These are phyloP conservation scores for Sicus ferrugineus DNA, from an alignment of 2,888 invertebrate species.

Conservation along the genomic window DNA sequence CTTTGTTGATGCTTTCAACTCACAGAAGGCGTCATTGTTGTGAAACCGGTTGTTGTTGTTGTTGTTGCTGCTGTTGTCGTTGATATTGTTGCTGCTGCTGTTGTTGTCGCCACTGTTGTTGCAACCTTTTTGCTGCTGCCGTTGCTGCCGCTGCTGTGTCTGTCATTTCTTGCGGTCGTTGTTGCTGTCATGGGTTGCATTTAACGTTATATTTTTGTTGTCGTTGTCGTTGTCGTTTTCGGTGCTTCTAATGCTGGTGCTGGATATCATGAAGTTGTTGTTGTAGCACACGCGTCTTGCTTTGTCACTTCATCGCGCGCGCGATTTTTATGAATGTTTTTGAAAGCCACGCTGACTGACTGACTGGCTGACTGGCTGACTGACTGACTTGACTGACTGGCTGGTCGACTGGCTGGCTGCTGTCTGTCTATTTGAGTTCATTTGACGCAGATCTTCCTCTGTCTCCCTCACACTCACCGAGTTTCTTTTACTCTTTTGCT, in stretches of 20 bases:
- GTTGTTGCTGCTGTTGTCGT: constrained; percentile 15
- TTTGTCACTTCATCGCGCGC: constrained; percentile 13
- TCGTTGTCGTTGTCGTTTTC: constrained; percentile 20
- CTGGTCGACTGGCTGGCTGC: not conserved
- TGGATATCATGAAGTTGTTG: no score
- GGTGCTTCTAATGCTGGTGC: no score
- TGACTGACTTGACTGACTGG: not conserved
- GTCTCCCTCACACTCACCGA: not conserved
- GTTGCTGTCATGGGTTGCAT: not conserved
- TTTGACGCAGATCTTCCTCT: not conserved
- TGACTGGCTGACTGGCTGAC: not conserved
- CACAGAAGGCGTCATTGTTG: not conserved
- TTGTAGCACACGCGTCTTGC: constrained; percentile 5
- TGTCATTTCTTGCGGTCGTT: not conserved
- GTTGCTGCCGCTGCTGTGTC: not conserved
- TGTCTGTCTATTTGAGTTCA: not conserved
- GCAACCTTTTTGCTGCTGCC: constrained; percentile 11
- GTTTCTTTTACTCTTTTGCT: not conserved
- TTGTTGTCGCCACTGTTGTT: constrained; percentile 18
- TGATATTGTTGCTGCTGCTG: not conserved
- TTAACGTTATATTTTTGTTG: constrained; percentile 7
- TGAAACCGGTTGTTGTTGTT: constrained; percentile 14
- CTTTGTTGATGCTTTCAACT: not conserved
- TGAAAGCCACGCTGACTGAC: not conserved
- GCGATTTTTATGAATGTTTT: constrained; percentile 19